Evolutionary conservation across 2,797 vertebrate genomes (phyloP).

Genomic region (Tapirus indicus): DNA sequence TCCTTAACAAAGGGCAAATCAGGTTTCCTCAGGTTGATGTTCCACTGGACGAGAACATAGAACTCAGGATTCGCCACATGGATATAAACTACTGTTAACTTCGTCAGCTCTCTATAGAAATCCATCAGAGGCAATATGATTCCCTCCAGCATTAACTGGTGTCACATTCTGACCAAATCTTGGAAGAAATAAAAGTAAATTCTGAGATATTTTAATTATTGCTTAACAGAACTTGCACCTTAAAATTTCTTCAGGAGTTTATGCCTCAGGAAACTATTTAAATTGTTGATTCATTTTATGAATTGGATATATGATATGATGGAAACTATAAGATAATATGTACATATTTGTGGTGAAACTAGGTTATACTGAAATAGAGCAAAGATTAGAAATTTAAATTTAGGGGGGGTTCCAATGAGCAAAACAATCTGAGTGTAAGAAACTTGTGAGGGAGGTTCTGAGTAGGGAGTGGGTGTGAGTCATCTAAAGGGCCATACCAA

Average conservation of each 20-base stretch:
- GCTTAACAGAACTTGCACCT: not conserved
- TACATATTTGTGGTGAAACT: not conserved
- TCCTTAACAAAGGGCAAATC: not conserved
- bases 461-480: not conserved
- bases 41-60: not conserved
- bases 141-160: not conserved
- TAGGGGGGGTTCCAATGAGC: not conserved
- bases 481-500: accelerated
- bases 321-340: not conserved
- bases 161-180: not conserved
- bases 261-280: not conserved
- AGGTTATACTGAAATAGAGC: not conserved
- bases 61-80: not conserved
- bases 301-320: not conserved
- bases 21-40: not conserved
- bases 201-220: not conserved
- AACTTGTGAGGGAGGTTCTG: not conserved
- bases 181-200: not conserved
- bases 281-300: not conserved
- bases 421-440: not conserved
- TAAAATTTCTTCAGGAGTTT: not conserved
- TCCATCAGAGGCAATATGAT: not conserved
- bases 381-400: not conserved
- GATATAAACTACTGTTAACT: not conserved
- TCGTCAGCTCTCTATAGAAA: not conserved